These are phyloP conservation scores for Sycobia sp. DNA, from an alignment of 1,140 invertebrate genomes.

Conservation along the genomic window DNA sequence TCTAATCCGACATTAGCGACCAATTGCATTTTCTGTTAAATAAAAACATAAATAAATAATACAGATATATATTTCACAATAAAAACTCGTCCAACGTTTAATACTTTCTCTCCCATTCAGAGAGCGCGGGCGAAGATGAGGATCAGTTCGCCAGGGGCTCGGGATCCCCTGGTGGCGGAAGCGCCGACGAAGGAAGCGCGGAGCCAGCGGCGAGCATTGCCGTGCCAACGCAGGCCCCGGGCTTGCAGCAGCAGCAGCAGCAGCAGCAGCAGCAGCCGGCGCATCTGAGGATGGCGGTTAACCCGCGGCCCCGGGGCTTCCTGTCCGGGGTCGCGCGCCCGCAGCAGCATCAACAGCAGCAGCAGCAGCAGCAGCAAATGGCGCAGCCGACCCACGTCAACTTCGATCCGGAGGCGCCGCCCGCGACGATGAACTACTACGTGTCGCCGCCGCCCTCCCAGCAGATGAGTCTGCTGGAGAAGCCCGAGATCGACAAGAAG, in stretches of 20 bases:
- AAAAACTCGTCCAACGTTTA: no score
- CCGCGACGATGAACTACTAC: constrained; percentile 29
- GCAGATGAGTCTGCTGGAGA: constrained; percentile 56
- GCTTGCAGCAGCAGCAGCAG: neutral
- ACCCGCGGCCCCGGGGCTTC: constrained; percentile 43
- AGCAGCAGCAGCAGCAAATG: no score
- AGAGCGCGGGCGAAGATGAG: constrained; percentile 59
- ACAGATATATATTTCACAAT: no score
- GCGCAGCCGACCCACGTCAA: constrained; percentile 49
- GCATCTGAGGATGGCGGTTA: constrained; percentile 46
- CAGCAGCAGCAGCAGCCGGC: no score
- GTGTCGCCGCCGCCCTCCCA: constrained; percentile 10
- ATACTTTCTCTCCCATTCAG: constrained; percentile 35
- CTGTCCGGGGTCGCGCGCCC: constrained; percentile 43
- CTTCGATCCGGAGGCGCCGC: constrained; percentile 56
- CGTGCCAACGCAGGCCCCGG: no score
- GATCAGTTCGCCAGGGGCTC: constrained; percentile 48
- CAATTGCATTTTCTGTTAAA: no score
- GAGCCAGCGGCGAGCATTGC: neutral
- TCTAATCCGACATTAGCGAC: no score
- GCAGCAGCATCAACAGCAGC: no score
- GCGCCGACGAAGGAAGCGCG: constrained; percentile 48
- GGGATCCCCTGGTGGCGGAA: constrained; percentile 49
- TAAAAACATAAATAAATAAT: no score
- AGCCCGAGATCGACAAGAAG: constrained; percentile 64